Base-by-base conservation (phyloP, 2,113 vertebrate species). In the Pyrgilauda ruficollis region DNA sequence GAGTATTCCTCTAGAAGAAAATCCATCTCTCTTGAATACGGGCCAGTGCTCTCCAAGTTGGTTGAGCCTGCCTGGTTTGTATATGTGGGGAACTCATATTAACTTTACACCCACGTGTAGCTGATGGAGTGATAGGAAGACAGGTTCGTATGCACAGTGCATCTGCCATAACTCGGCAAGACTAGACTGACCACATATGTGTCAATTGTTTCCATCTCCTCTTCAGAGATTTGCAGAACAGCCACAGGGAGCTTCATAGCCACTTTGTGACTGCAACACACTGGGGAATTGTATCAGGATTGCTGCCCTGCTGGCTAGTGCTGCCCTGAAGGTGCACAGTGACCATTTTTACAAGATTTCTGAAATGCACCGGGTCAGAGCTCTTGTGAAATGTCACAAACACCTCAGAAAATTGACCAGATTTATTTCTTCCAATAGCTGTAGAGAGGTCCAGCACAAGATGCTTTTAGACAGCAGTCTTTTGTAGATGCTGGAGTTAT, bases 241-340 rank as follows among this genome's bases (percentile, higher is more conserved):
- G 27, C 49, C 1, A 0, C 0, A 0, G 27, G 46, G 44, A 77
- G 19, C 37, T 76, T 77, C 0, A 2, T 9, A 33, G 72, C 17
- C 55, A 37, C 35, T 6, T 8, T 26, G 24, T 0, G 0, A 9
- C 19, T 37, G 15, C 1, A 6, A 7, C 24, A 20, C 22, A 6
- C 13, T 4, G 22, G 31, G 41, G 31, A 44, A 21, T 30, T 0
- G 0, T 39, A 11, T 9, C 49, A 26, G 44, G 18, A 43, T 64
- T 4, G 1, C 44, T 72, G 20, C 41, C 41, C 20, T 43, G 8
- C 55, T 33, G 55, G 66, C 61, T 43, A 30, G 28, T 35, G 68
- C 58, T 68, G 39, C 41, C 17, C 76, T 33, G 26, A 31, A 64
- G 44, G 46, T 61, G 35, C 43, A 28, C 11, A 56, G 11, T 17